Percentiles rank a stretch among this genome's conserved stretches.
Evolutionary conservation across 2,113 vertebrate genomes (phyloP).

Genomic region (Anarhynchus alexandrinus): DNA sequence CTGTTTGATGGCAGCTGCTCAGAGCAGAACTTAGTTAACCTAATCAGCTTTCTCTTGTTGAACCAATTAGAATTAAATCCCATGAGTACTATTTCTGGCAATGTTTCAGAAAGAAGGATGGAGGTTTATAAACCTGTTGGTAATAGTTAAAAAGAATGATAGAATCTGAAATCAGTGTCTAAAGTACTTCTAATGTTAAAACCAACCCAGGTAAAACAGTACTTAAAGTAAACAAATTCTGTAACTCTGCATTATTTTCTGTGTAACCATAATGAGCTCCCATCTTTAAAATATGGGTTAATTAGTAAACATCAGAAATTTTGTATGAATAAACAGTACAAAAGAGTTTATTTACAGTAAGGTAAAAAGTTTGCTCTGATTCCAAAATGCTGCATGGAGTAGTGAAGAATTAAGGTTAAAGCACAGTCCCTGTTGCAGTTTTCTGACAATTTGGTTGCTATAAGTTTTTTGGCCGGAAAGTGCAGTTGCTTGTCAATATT

Average conservation of each 20-base stretch:
- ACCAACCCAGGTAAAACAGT: neutral
- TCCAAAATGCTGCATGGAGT: neutral
- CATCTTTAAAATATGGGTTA: neutral
- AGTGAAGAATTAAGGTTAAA: neutral
- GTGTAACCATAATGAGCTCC: neutral
- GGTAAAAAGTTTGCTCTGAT: neutral
- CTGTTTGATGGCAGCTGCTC: conserved; percentile 20
- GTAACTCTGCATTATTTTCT: neutral
- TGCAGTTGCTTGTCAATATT: neutral
- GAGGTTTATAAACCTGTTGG: neutral
- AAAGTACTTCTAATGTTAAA: neutral
- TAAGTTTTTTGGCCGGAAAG: neutral
- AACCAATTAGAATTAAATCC: conserved; percentile 11
- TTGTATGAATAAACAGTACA: neutral
- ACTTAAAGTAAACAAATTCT: neutral
- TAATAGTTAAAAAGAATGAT: neutral
- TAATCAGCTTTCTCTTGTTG: conserved; percentile 14
- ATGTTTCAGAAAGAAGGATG: neutral
- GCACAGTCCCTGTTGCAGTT: neutral
- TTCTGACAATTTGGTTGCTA: neutral
- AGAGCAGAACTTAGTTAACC: neutral
- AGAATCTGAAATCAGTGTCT: neutral
- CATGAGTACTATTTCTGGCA: neutral
- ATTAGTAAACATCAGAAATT: neutral
- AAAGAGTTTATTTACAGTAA: neutral